Evolutionary conservation across 30 jellyfish, hydroid and myxozoan species (phyloP).

Genomic region (Nemopilema nomurai): DNA sequence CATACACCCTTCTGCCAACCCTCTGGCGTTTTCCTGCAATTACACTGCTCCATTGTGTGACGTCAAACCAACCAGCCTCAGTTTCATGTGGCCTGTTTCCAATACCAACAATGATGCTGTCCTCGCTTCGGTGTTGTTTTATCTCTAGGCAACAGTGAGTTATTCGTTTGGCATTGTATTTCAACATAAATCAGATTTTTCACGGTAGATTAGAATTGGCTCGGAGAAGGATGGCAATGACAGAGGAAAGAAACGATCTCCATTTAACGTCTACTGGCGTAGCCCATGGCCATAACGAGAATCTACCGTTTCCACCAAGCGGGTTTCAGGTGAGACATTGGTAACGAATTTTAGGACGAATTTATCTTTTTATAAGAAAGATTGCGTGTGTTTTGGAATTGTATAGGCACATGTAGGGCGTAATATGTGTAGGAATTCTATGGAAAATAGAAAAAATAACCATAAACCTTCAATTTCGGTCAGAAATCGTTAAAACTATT

Average conservation of each 20-base stretch:
- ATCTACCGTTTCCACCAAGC: conserved; percentile 71
- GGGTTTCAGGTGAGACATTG: conserved; percentile 52
- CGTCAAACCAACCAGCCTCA: conserved; percentile 17
- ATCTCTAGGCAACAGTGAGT: conserved; percentile 19
- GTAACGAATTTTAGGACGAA: neutral
- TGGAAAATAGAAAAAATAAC: no score
- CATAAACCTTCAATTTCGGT: no score
- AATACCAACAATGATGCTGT: conserved; percentile 2
- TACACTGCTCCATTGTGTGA: neutral
- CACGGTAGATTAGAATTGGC: neutral
- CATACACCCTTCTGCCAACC: no score
- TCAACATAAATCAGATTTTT: neutral
- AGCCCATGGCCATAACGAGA: conserved; percentile 58
- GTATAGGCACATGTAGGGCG: no score
- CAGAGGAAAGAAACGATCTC: conserved; percentile 73
- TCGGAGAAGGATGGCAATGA: conserved; percentile 45
- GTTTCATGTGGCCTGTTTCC: neutral
- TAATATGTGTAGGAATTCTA: no score
- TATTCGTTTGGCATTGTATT: neutral
- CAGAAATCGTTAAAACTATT: no score
- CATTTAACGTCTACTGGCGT: conserved; percentile 80
- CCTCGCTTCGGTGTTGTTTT: conserved; percentile 17
- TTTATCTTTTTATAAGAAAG: neutral
- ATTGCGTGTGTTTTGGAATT: neutral
- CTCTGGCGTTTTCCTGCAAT: neutral